Evolutionary conservation across 2,113 vertebrate genomes (phyloP), one percentile per base, ranked within the genome.

Genomic region (Chinchilla lanigera): DNA sequence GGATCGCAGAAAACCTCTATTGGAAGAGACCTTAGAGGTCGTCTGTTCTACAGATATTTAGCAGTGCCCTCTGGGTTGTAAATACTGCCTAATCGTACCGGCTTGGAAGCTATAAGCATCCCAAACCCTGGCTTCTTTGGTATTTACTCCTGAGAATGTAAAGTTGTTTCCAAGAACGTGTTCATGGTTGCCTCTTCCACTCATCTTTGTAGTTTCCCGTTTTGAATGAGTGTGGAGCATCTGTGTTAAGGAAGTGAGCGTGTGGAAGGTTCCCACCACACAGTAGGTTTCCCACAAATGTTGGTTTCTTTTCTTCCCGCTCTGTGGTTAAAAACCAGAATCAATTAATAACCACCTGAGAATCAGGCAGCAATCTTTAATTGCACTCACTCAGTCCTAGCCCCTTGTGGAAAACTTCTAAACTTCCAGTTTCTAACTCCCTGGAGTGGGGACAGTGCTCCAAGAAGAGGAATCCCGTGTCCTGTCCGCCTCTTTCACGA

Each of bases 271-370:
- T 81, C 41, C 56, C 13, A 12, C 75, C 81, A 33, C 96, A 77
- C 22, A 85, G 93, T 44, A 69, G 85, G 85, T 87, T 94, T 92
- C 87, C 85, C 52, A 0, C n/a, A 41, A 77, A 89, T 44, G 3
- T 33, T 30, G 22, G 30, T 88, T 65, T 93, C 41, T 90, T 93
- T 96, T 28, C 38, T 89, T 78, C 35, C 19, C 33, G n/a, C 26
- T 69, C 41, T 75, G 7, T 69, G 67, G 17, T 61, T 54, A 17
- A 58, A 26, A 41, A 63, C 44, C 33, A 54, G 7, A 13, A 30
- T 7, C 61, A 41, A 4, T 52, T 65, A 56, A 47, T 35, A 47
- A 38, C 38, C 17, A 22, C 56, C 17, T n/a, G 47, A 28, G 67
- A 87, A 67, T 11, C 50, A 44, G 60, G 50, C 60, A 44, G 14